Evolutionary conservation across 1,140 invertebrate species (phyloP).

Genomic region (Armadillidium nasatum): DNA sequence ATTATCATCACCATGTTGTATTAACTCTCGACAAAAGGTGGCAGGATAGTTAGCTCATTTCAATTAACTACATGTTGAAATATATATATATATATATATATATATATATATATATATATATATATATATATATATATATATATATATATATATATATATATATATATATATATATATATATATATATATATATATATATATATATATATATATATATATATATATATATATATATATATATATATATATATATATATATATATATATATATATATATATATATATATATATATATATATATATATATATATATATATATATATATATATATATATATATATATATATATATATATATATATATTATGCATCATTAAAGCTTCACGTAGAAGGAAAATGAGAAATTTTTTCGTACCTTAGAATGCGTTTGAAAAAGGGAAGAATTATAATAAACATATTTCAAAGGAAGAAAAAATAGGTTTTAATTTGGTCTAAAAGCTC

Average conservation of each 20-base stretch:
- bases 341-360: neutral
- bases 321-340: slow-evolving; percentile 6
- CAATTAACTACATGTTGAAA: neutral
- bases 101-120: slow-evolving; percentile 1
- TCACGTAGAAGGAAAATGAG: neutral
- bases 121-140: slow-evolving; percentile 2
- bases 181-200: slow-evolving; percentile 6
- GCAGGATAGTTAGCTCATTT: no score
- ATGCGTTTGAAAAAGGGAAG: neutral
- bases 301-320: slow-evolving; percentile 13
- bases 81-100: neutral
- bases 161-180: neutral
- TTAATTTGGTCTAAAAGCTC: slow-evolving; percentile 4
- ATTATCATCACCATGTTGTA: no score
- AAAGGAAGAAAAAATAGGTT: neutral
- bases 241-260: neutral
- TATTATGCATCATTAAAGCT: neutral
- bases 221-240: neutral
- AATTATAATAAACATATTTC: slow-evolving; percentile 14
- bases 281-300: slow-evolving; percentile 15
- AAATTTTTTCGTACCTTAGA: neutral
- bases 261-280: neutral
- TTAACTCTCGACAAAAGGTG: no score
- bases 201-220: slow-evolving; percentile 6
- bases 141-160: neutral